phyloP scores from a whole-genome alignment of 2,113 vertebrate genomes.

The Microtus montanus region DNA sequence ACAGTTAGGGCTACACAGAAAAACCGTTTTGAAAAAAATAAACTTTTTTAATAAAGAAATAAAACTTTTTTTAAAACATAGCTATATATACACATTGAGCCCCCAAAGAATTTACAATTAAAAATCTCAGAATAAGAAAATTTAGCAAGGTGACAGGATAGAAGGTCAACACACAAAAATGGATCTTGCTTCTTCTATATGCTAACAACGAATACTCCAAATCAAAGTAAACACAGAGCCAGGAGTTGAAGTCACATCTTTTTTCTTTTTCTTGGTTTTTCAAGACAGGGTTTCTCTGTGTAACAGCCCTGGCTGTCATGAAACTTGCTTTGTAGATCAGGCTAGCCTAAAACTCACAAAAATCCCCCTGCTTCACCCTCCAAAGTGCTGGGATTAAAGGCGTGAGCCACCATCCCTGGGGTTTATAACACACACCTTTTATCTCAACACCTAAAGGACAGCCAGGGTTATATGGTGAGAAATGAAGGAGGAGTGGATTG shows the following conservation, averaged over 20 bases:
- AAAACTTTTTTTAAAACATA: not conserved
- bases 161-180: constrained; percentile 18
- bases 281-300: not conserved
- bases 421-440: not conserved
- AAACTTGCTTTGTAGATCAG: not conserved
- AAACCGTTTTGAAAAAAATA: not conserved
- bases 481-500: not conserved
- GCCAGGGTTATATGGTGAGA: not conserved
- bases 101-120: not conserved
- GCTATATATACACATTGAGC: not conserved
- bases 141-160: constrained; percentile 20
- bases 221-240: not conserved
- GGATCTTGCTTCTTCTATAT: constrained; percentile 25
- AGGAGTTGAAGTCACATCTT: not conserved
- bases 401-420: no score
- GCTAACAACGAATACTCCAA: not conserved
- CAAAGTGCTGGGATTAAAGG: no score
- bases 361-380: not conserved
- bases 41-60: no score
- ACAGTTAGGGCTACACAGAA: not conserved
- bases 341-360: not conserved
- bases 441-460: not conserved
- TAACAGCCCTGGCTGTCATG: not conserved
- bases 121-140: constrained; percentile 20
- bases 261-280: not conserved